Evolutionary conservation across 1,140 invertebrate genomes (phyloP).

Genomic region (Lepeophtheirus salmonis): DNA sequence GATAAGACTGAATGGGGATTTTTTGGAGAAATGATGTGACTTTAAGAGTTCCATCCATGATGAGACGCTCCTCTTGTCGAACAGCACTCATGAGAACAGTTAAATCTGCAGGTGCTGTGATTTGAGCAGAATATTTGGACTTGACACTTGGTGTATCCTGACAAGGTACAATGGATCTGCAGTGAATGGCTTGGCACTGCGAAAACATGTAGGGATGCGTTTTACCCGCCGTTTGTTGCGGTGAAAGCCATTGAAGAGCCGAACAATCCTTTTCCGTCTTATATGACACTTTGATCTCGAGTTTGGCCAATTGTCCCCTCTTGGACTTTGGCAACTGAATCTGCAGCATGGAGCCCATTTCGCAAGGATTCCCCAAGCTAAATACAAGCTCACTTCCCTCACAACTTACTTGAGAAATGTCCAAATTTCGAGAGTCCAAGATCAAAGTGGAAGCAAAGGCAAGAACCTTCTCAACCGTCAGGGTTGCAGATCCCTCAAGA

Average conservation of each 20-base stretch:
- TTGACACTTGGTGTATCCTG: constrained; percentile 67
- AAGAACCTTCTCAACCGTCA: constrained; percentile 26
- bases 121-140: constrained; percentile 57
- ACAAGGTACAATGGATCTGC: constrained; percentile 66
- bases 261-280: constrained; percentile 48
- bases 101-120: constrained; percentile 51
- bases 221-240: constrained; percentile 68
- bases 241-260: constrained; percentile 70
- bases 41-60: constrained; percentile 23
- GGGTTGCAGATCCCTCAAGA: constrained; percentile 28
- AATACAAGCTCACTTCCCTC: constrained; percentile 36
- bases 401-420: constrained; percentile 35
- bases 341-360: constrained; percentile 51
- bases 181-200: constrained; percentile 79
- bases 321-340: constrained; percentile 39
- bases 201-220: constrained; percentile 73
- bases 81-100: constrained; percentile 78
- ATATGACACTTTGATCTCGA: constrained; percentile 48
- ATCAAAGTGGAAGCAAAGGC: constrained; percentile 42
- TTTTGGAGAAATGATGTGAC: constrained; percentile 50
- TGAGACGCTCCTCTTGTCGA: constrained; percentile 27
- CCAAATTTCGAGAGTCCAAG: constrained; percentile 52
- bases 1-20: constrained; percentile 42
- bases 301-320: too few relatives aligned
- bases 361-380: constrained; percentile 39